phyloP scores from a whole-genome alignment of 2,113 vertebrate species.

The Vulpes lagopus region DNA sequence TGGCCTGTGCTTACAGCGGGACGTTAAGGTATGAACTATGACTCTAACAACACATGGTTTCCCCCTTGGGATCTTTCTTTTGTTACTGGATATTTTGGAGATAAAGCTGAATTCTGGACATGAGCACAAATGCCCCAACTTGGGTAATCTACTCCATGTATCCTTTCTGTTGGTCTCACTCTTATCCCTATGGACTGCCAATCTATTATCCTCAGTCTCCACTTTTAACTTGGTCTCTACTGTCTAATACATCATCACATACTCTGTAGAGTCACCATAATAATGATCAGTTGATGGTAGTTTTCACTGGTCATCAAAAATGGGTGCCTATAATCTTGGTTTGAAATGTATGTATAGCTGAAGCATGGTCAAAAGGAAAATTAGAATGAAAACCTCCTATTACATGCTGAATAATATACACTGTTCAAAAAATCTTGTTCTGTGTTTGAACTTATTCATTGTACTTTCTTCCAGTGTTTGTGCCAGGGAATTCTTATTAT shows the following conservation, averaged over 20 bases:
- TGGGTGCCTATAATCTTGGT: not conserved
- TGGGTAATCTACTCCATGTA: no score
- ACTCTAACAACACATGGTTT: not conserved
- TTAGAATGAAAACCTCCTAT: not conserved
- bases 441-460: not conserved
- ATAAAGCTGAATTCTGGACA: not conserved
- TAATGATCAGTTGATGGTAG: not conserved
- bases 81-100: not conserved
- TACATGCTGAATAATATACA: not conserved
- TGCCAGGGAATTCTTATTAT: not conserved
- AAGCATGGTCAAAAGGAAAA: slow-evolving; percentile 24
- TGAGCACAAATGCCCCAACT: not conserved
- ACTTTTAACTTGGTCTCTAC: not conserved
- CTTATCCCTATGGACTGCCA: not conserved
- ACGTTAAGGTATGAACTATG: slow-evolving; percentile 93
- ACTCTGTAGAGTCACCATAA: not conserved
- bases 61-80: not conserved
- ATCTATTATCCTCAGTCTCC: not conserved
- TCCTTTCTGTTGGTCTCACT: not conserved
- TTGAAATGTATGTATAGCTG: not conserved
- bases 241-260: not conserved
- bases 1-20: slow-evolving; percentile 97
- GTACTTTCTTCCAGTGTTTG: not conserved
- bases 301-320: slow-evolving; percentile 12
- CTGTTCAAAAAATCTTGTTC: not conserved